Evolutionary conservation across 2,113 vertebrate species (phyloP).

Genomic region (Varanus salvator): DNA sequence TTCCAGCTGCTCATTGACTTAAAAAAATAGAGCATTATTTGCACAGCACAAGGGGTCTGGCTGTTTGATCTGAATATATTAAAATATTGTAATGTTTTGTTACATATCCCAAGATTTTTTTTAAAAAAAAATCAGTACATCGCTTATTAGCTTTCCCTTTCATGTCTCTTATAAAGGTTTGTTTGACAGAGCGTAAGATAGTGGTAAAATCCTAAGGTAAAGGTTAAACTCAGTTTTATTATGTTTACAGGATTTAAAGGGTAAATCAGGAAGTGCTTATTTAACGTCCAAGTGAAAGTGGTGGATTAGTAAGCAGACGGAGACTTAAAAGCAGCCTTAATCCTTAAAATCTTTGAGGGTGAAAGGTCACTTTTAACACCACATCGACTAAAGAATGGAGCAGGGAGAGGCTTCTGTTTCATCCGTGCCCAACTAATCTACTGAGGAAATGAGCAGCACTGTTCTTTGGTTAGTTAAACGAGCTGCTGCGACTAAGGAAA

Average conservation of each 20-base stretch:
- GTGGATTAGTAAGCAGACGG: slow-evolving; percentile 85
- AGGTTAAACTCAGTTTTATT: slow-evolving; percentile 88
- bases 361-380: slow-evolving; percentile 91
- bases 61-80: slow-evolving; percentile 79
- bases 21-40: slow-evolving; percentile 61
- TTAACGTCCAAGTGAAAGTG: slow-evolving; percentile 89
- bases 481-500: slow-evolving; percentile 75
- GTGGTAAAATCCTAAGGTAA: slow-evolving; percentile 86
- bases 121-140: slow-evolving; percentile 71
- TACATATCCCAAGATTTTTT: slow-evolving; percentile 76
- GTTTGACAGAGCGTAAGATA: slow-evolving; percentile 77
- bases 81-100: slow-evolving; percentile 84
- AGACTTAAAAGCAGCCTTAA: slow-evolving; percentile 90
- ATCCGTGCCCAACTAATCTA: slow-evolving; percentile 82
- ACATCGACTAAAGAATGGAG: slow-evolving; percentile 88
- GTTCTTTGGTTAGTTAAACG: slow-evolving; percentile 69
- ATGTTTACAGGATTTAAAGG: slow-evolving; percentile 87
- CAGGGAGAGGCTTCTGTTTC: slow-evolving; percentile 84
- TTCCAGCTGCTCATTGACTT: slow-evolving; percentile 71
- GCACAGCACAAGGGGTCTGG: slow-evolving; percentile 59
- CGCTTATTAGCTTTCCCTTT: slow-evolving; percentile 84
- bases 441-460: slow-evolving; percentile 87
- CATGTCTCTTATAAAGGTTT: slow-evolving; percentile 78
- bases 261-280: slow-evolving; percentile 86
- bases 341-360: slow-evolving; percentile 92